phyloP scores from a whole-genome alignment of 2,113 vertebrate species.

The Crotophaga sulcirostris region DNA sequence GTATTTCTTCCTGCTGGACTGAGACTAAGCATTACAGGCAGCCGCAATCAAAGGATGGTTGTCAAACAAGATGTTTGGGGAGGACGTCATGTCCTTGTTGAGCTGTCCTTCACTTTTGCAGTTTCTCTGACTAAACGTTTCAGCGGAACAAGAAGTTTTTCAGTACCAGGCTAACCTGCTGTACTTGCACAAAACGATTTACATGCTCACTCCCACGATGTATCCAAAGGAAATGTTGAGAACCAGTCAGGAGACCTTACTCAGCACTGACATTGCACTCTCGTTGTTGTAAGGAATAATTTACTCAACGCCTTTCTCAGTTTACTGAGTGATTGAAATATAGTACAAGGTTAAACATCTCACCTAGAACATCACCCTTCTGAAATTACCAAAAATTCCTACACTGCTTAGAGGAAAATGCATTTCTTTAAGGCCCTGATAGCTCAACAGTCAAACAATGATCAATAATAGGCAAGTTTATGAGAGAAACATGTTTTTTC shows the following conservation, averaged over 20 bases:
- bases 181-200: not conserved
- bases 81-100: not conserved
- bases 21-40: not conserved
- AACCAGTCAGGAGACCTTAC: not conserved
- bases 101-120: not conserved
- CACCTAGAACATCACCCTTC: not conserved
- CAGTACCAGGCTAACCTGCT: not conserved
- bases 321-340: not conserved
- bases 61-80: not conserved
- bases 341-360: not conserved
- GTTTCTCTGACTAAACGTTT: not conserved
- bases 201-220: not conserved
- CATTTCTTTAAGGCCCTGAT: not conserved
- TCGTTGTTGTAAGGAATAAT: not conserved
- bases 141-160: not conserved
- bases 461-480: not conserved
- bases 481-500: not conserved
- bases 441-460: not conserved
- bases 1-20: not conserved
- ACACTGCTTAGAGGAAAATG: not conserved
- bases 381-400: not conserved
- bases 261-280: conserved; percentile 5
- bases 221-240: not conserved
- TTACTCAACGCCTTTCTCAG: not conserved
- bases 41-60: not conserved